Base-by-base conservation (phyloP, 2,888 invertebrate genomes). In the Thyatira batis region DNA sequence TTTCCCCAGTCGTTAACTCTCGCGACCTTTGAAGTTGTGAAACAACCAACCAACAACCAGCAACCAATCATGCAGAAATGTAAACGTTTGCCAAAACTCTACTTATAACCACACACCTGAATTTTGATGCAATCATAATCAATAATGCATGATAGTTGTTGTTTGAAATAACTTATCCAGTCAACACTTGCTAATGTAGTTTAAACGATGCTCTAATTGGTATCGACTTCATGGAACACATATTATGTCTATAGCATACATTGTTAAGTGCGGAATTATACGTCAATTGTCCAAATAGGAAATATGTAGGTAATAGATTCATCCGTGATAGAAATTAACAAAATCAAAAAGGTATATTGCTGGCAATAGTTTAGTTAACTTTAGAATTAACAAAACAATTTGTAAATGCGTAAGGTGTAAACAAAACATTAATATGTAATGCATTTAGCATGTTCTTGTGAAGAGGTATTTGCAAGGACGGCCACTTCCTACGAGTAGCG, bases 51-150 rank as follows among this genome's bases (percentile, higher is more conserved):
- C 11, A 33, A n/a, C 39, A 39, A 21, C 27, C 52, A 57, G 56
- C 58, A 65, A 67, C 69, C 81, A 76, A 78, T 85, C 84, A 80
- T 72, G 84, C 84, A 82, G 80, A 87, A 87, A 83, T 67, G 61
- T 58, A 67, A 68, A 73, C 63, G 67, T 79, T 82, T 77, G 76
- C 80, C 75, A 79, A 82, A 85, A 81, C 69, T 74, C 68, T 67
- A 57, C 57, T 52, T 45, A 52, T 33, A 33, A 43, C 53, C 46
- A 52, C 44, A 70, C 53, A 58, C 52, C 60, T 51, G 55, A 57
- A 51, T 50, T 63, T 63, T 65, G 49, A 49, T 57, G 63, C 60
- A 69, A 73, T 66, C 52, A 13, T 54, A 72, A 72, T 50, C 57
- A 69, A 30, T 70, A 64, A 70, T 69, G 61, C 58, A 67, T 68